Conservation (phyloP, 2,113 vertebrate genomes). For the Atrichornis clamosus region DNA sequence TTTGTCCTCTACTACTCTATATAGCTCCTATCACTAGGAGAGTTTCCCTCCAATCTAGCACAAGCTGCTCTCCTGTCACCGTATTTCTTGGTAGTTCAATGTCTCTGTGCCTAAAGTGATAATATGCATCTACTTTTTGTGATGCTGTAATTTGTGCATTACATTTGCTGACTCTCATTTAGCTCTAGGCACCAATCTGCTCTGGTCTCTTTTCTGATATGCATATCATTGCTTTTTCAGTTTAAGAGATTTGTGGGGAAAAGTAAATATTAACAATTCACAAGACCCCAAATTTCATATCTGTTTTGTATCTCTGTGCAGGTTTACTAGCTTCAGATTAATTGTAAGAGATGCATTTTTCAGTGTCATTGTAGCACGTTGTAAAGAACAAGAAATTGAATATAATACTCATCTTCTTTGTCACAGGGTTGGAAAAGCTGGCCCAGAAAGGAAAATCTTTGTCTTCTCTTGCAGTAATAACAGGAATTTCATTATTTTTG, state of each 20-base stretch:
- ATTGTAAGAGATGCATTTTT: background rate
- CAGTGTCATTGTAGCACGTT: background rate
- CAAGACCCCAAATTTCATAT: background rate
- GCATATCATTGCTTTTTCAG: background rate
- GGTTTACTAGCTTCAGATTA: background rate
- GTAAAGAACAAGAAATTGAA: background rate
- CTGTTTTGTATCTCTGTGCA: background rate
- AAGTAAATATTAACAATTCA: background rate
- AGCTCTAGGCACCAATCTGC: background rate
- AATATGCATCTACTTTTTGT: background rate
- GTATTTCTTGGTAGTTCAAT: background rate
- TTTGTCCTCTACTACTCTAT: background rate
- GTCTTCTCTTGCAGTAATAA: constrained; percentile 76
- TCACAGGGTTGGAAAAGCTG: constrained; percentile 73
- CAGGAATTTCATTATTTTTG: constrained; percentile 78
- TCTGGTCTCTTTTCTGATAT: background rate
- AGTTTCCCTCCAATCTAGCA: background rate
- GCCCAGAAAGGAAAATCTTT: constrained; percentile 74
- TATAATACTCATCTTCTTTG: constrained; percentile 20
- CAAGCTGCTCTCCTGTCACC: background rate
- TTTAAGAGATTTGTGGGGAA: background rate
- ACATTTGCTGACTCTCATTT: background rate
- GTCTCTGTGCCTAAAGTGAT: background rate
- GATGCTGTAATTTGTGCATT: background rate
- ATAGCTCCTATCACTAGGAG: background rate